Conservation (phyloP, 1,140 invertebrate species). For the Manduca sexta region DNA sequence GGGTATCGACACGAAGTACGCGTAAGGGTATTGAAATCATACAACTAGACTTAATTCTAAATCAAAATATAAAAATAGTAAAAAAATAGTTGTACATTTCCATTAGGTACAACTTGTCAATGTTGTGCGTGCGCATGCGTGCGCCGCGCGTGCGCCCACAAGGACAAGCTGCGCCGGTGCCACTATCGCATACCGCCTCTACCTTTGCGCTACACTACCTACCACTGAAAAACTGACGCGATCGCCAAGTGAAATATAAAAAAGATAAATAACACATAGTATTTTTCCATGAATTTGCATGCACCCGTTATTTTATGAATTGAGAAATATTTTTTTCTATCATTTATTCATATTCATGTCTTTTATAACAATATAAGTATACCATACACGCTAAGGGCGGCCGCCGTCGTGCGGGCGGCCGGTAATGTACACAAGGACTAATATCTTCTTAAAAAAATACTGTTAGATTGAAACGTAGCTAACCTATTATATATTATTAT, state of each 20-base stretch:
- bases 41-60: slow-evolving; percentile 70
- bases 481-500: slow-evolving; percentile 67
- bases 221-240: slow-evolving; percentile 61
- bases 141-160: slow-evolving; percentile 2
- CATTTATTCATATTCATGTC: slow-evolving; percentile 66
- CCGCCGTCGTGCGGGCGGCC: slow-evolving; percentile 47
- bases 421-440: slow-evolving; percentile 69
- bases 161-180: slow-evolving; percentile 9
- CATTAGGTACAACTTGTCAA: slow-evolving; percentile 54
- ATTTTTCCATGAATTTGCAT: slow-evolving; percentile 67
- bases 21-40: slow-evolving; percentile 63
- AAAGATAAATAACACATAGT: slow-evolving; percentile 73
- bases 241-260: slow-evolving; percentile 68
- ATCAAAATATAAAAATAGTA: slow-evolving; percentile 73
- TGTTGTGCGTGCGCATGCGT: slow-evolving; percentile 37
- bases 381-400: slow-evolving; percentile 62
- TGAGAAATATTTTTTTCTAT: slow-evolving; percentile 69
- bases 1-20: slow-evolving; percentile 59
- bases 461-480: slow-evolving; percentile 73
- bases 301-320: slow-evolving; percentile 69
- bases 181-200: slow-evolving; percentile 28
- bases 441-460: slow-evolving; percentile 74
- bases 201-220: slow-evolving; percentile 37
- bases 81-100: slow-evolving; percentile 70
- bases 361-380: slow-evolving; percentile 70